Evolutionary conservation across 2,113 vertebrate species (phyloP).

Genomic region (Parus major): DNA sequence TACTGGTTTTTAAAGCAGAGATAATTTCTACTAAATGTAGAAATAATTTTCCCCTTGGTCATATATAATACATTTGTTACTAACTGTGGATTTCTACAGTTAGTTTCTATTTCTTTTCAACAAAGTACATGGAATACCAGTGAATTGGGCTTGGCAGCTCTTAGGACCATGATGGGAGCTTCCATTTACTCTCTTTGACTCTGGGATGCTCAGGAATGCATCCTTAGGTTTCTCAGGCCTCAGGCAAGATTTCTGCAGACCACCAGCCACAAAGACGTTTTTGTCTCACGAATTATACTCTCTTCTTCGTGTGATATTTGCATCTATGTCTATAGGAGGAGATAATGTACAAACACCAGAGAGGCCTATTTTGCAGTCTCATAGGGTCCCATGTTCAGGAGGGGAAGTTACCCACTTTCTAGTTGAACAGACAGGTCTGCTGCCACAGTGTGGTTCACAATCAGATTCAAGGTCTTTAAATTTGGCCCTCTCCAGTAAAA

Average conservation of each 20-base stretch:
- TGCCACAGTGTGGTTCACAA: background rate
- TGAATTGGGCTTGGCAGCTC: background rate
- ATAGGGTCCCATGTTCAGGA: no score
- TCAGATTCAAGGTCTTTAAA: background rate
- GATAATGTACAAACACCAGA: background rate
- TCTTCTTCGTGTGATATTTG: background rate
- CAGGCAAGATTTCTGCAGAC: background rate
- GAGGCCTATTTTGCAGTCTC: background rate
- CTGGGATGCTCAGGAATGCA: background rate
- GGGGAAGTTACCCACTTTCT: background rate
- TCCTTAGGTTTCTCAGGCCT: background rate
- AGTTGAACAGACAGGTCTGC: background rate
- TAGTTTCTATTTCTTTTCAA: background rate
- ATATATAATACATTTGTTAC: background rate
- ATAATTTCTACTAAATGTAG: background rate
- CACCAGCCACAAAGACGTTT: background rate
- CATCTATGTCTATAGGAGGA: background rate
- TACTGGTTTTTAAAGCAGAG: background rate
- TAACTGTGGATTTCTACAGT: background rate
- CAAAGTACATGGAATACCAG: background rate
- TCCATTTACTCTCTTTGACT: background rate
- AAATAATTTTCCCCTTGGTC: background rate
- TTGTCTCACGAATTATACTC: background rate
- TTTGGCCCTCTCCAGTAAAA: background rate
- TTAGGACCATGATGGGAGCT: background rate